Evolutionary conservation across 2,888 invertebrate species (phyloP).

Genomic region (Caenorhabditis becei): DNA sequence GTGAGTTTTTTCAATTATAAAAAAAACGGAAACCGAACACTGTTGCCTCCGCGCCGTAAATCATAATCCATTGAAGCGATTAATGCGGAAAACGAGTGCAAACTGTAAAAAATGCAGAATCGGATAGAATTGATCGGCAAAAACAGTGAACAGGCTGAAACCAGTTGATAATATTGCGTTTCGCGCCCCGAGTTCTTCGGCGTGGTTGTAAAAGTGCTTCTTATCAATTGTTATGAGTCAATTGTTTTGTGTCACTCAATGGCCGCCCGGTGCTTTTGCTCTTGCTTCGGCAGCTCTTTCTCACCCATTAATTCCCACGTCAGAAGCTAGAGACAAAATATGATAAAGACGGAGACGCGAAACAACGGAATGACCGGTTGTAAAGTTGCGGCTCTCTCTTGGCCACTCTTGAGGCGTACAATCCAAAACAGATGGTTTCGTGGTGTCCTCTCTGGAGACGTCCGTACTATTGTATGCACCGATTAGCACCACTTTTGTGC

Average conservation of each 20-base stretch:
- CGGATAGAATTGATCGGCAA: slow-evolving; percentile 10
- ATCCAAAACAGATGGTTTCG: slow-evolving; percentile 34
- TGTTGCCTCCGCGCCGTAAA: background rate
- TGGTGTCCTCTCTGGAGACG: background rate
- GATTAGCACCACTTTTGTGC: slow-evolving; percentile 34
- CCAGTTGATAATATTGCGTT: background rate
- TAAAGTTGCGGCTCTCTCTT: slow-evolving; percentile 28
- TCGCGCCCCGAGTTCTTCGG: background rate
- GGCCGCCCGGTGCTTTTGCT: slow-evolving; percentile 19
- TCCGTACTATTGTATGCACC: background rate
- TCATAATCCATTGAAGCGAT: slow-evolving; percentile 49
- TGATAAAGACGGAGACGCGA: slow-evolving; percentile 18
- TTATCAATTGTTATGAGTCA: slow-evolving; percentile 33
- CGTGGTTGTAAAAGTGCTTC: slow-evolving; percentile 12
- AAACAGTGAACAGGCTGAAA: slow-evolving; percentile 3
- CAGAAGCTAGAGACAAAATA: slow-evolving; percentile 15
- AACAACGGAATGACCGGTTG: slow-evolving; percentile 36
- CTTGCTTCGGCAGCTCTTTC: slow-evolving; percentile 12
- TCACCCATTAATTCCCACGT: slow-evolving; percentile 44
- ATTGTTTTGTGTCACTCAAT: slow-evolving; percentile 46
- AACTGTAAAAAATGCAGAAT: slow-evolving; percentile 11
- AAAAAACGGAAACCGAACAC: slow-evolving; percentile 5
- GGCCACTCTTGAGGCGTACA: background rate
- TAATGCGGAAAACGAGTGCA: slow-evolving; percentile 38
- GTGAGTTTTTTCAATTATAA: slow-evolving; percentile 38